These are phyloP conservation scores for Vimba vimba DNA, from an alignment of 2,113 vertebrate species.

Conservation along the genomic window DNA sequence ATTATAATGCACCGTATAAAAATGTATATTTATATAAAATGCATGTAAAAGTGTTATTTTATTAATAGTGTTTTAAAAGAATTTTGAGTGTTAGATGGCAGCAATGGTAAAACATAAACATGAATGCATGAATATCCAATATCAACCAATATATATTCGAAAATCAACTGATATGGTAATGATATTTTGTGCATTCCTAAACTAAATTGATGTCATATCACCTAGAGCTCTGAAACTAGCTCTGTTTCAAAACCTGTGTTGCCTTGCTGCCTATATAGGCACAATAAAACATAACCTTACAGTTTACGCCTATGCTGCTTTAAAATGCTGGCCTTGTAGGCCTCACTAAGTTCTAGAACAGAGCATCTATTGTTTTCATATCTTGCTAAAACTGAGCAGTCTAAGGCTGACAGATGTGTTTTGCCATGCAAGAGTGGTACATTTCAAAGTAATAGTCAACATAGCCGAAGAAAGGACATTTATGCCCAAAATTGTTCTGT, in stretches of 20 bases:
- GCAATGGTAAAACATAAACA: too few species aligned
- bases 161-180: not conserved
- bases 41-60: not conserved
- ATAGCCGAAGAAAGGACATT: slow-evolving; percentile 37
- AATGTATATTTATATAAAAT: not conserved
- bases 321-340: not conserved
- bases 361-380: not conserved
- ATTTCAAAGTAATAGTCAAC: slow-evolving; percentile 57
- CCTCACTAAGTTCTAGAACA: not conserved
- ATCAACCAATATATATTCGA: not conserved
- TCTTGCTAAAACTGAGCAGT: not conserved
- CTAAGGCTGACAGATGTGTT: slow-evolving; percentile 51
- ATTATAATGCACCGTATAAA: not conserved
- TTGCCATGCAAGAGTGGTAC: slow-evolving; percentile 59
- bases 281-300: too few species aligned
- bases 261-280: not conserved
- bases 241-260: not conserved
- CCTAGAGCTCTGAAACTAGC: not conserved
- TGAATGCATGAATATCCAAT: not conserved
- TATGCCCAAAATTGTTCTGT: slow-evolving; percentile 43
- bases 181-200: not conserved
- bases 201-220: not conserved
- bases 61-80: not conserved
- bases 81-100: not conserved
- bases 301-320: not conserved